These are phyloP conservation scores for Subacronicta megacephala DNA, from an alignment of 2,888 invertebrate genomes.

Conservation along the genomic window DNA sequence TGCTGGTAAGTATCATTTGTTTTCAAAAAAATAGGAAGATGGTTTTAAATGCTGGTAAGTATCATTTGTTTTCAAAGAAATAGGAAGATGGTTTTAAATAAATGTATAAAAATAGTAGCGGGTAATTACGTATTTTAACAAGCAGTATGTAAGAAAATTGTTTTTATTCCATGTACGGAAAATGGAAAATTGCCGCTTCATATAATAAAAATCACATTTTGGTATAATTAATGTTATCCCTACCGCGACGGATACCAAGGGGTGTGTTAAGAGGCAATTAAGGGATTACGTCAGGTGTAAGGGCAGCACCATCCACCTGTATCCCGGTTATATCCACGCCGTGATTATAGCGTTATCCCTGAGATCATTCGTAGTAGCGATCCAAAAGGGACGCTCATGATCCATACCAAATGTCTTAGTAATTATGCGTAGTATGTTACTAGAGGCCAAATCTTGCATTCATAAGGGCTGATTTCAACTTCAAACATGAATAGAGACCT, in stretches of 20 bases:
- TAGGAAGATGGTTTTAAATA: too few relatives aligned
- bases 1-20: too few relatives aligned
- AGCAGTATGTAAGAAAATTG: too few relatives aligned
- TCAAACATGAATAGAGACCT: background rate
- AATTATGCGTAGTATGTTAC: background rate
- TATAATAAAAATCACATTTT: slow-evolving; percentile 20
- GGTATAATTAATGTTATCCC: slow-evolving; percentile 3
- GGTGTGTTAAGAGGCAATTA: slow-evolving; percentile 41
- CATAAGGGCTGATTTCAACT: background rate
- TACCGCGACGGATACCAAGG: slow-evolving; percentile 15
- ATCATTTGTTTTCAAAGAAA: too few relatives aligned
- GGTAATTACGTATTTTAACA: too few relatives aligned
- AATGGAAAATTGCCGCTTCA: background rate
- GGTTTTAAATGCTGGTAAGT: too few relatives aligned
- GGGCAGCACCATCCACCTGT: slow-evolving; percentile 30
- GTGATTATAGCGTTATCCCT: slow-evolving; percentile 36
- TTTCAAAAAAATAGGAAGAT: too few relatives aligned
- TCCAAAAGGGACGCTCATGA: slow-evolving; percentile 8
- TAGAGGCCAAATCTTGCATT: background rate
- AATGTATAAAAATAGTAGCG: too few relatives aligned
- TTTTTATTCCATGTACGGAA: background rate
- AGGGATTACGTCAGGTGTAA: slow-evolving; percentile 38
- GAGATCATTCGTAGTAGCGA: slow-evolving; percentile 27
- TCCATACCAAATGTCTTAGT: slow-evolving; percentile 1
- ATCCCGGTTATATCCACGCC: slow-evolving; percentile 20